Evolutionary conservation across 1,140 invertebrate genomes (phyloP), one percentile per base, ranked within the genome.

Genomic region (Choristoneura fumiferana): DNA sequence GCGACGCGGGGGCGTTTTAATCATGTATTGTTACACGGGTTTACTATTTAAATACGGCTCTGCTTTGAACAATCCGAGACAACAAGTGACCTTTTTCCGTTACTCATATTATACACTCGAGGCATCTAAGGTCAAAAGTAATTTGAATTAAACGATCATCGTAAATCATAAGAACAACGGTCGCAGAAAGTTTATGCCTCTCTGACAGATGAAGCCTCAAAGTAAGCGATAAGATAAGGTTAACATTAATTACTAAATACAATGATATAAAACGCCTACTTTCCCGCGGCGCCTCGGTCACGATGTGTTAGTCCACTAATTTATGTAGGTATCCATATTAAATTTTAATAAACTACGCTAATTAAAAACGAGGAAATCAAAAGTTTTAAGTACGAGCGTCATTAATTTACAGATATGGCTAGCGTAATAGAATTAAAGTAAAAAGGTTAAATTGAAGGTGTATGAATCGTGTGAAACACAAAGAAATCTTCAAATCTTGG

Each of bases 401-500:
- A 49, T 29, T 29, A 29, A 29, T 29, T 29, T 29, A 29, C 22
- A 29, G 22, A 29, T 29, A 29, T 29, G 22, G 22, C 22, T 6
- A 6, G 22, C 22, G 22, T 29, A 29, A 29, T 29, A 29, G 22
- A 29, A 29, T 29, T 29, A 29, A 29, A 29, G 22, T 29, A 29
- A 29, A 29, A 29, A 29, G 22, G 22, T 29, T 29, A 29, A 12
- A n/a, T 49, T 29, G 6, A 49, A 49, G 43, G 9, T 49, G 33
- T 67, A 69, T 63, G 67, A 82, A 85, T 84, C 82, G 81, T 87
- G 78, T 87, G 76, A 84, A 84, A 79, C 65, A 75, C 73, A 81
- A 84, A 82, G 75, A 84, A 84, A 87, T 85, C 76, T 76, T 67
- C 65, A 65, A 78, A 81, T 86, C 74, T 83, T 69, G 62, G 65